Conservation (phyloP, 2,888 invertebrate genomes). For the Caprella mutica region DNA sequence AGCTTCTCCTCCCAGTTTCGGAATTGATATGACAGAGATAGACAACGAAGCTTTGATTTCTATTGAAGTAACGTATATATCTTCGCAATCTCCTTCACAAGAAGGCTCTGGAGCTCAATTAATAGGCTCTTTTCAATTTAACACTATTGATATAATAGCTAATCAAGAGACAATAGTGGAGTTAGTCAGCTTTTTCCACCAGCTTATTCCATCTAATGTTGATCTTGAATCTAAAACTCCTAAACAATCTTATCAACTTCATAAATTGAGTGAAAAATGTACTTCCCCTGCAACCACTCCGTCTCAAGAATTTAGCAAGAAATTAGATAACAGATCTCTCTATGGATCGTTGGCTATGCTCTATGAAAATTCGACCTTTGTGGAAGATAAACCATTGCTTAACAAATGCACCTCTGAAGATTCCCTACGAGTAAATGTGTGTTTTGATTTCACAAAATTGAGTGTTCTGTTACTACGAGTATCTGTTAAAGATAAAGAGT, state of each 20-base stretch:
- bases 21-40: constrained; percentile 3
- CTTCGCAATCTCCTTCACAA: constrained; percentile 33
- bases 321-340: too few species aligned
- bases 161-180: constrained; percentile 94
- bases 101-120: constrained; percentile 43
- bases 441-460: constrained; percentile 83
- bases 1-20: background rate
- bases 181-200: constrained; percentile 71
- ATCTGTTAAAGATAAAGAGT: constrained; percentile 55
- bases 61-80: constrained; percentile 67
- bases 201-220: constrained; percentile 23
- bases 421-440: constrained; percentile 55
- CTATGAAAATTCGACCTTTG: background rate
- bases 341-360: constrained; percentile 9
- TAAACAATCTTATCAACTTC: background rate
- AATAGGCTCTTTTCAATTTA: constrained; percentile 79
- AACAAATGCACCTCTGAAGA: background rate
- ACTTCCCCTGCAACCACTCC: background rate
- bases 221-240: too few species aligned
- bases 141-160: constrained; percentile 89
- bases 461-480: constrained; percentile 76
- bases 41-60: constrained; percentile 47
- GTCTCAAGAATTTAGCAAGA: background rate
- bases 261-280: background rate
- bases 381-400: background rate